A percentile compares a stretch with the other conserved stretches of the same genome.
Evolutionary conservation across 35 echinoderm and acorn worm genomes (phyloP).

Genomic region (Stichopus chloronotus): DNA sequence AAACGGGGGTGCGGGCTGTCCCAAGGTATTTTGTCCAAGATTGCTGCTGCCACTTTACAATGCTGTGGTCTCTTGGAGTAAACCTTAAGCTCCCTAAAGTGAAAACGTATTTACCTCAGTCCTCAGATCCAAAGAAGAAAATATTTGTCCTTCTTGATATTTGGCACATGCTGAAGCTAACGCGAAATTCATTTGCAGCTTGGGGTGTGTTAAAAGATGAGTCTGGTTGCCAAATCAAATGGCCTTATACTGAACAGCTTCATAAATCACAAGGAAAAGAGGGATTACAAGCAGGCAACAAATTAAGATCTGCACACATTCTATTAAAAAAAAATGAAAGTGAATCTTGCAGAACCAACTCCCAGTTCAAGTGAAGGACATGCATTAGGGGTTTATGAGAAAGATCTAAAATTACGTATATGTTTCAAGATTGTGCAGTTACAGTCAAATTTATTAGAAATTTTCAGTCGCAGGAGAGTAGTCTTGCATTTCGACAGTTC

Average conservation of each 20-base stretch:
- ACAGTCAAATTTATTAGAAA: conserved; percentile 61
- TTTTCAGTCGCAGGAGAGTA: conserved; percentile 24
- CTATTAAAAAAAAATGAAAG: conserved; percentile 67
- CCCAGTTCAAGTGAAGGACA: conserved; percentile 64
- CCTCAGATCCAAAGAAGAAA: not conserved
- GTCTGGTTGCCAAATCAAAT: not conserved
- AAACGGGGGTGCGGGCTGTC: conserved; percentile 68
- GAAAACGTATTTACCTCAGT: conserved; percentile 34
- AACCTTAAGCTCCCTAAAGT: not conserved
- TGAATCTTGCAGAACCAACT: conserved; percentile 53
- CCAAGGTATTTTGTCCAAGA: no score
- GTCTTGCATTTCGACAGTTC: not conserved
- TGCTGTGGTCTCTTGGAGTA: conserved; percentile 63
- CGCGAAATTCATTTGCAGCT: conserved; percentile 2
- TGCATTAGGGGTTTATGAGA: conserved; percentile 50
- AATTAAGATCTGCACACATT: not conserved
- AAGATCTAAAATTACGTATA: conserved; percentile 33
- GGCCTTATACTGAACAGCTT: conserved; percentile 26
- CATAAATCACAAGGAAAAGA: conserved; percentile 46
- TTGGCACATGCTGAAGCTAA: conserved; percentile 56
- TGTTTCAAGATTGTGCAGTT: conserved; percentile 63
- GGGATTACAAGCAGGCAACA: not conserved
- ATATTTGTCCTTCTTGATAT: conserved; percentile 41
- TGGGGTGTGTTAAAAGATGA: not conserved
- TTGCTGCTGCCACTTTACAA: conserved; percentile 60